phyloP scores from a whole-genome alignment of 30 jellyfish, hydroid and myxozoan genomes.

The Hydra vulgaris region DNA sequence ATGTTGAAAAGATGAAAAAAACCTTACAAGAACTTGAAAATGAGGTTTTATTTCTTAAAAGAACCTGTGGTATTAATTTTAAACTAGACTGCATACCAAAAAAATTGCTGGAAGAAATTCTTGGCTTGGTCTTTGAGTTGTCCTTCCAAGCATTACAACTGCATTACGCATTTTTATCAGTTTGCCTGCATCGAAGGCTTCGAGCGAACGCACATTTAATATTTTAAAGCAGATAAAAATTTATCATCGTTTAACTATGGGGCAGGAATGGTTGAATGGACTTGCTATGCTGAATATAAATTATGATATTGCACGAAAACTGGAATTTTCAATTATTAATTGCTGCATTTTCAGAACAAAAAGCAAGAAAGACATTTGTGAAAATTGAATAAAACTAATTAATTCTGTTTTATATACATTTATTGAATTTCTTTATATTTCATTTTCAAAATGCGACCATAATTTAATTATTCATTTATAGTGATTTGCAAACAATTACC shows the following conservation, averaged over 20 bases:
- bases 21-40: neutral
- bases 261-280: neutral
- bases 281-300: neutral
- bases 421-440: neutral
- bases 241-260: neutral
- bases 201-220: neutral
- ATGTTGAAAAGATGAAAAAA: neutral
- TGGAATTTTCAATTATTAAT: neutral
- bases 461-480: neutral
- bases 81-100: neutral
- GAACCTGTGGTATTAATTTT: neutral
- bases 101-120: neutral
- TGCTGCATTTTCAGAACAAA: neutral
- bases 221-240: neutral
- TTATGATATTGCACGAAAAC: neutral
- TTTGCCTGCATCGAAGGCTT: neutral
- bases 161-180: neutral
- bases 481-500: neutral
- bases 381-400: neutral
- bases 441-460: neutral
- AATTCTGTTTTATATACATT: neutral
- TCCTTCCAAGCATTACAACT: neutral
- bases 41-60: neutral
- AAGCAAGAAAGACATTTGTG: neutral
- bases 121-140: neutral